phyloP scores from a whole-genome alignment of 2,797 vertebrate species.

The Echeneis naucrates region DNA sequence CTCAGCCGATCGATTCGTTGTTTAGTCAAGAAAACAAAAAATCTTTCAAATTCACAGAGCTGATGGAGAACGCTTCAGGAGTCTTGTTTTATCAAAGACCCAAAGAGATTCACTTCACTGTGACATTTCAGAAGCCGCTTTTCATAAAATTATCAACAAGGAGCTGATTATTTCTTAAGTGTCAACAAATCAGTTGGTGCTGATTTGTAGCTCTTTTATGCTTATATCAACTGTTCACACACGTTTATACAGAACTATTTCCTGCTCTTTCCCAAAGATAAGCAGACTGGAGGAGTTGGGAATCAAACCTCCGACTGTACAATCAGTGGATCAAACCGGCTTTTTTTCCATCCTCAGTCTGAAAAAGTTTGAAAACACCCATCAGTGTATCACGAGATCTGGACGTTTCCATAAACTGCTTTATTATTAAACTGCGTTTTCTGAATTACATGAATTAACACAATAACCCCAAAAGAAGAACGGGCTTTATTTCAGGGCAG shows the following conservation, averaged over 20 bases:
- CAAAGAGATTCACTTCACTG: too few species aligned
- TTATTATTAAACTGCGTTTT: too few species aligned
- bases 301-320: not conserved
- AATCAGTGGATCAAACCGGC: not conserved
- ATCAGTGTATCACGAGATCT: not conserved
- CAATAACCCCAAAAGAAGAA: too few species aligned
- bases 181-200: too few species aligned
- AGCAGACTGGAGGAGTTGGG: not conserved
- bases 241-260: too few species aligned
- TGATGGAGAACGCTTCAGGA: not conserved
- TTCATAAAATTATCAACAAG: not conserved
- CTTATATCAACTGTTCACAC: too few species aligned
- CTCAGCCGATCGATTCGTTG: not conserved
- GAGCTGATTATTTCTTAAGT: not conserved
- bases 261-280: not conserved
- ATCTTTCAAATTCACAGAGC: not conserved
- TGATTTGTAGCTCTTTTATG: too few species aligned
- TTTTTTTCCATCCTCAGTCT: too few species aligned
- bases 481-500: not conserved
- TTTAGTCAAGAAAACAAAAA: too few species aligned
- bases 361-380: too few species aligned
- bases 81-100: not conserved
- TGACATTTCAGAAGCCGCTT: not conserved
- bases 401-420: not conserved
- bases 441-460: not conserved